A percentile compares a stretch with the other conserved stretches of the same genome.
Evolutionary conservation across 2,888 invertebrate genomes (phyloP).

Genomic region (Drosophila setosimentum): DNA sequence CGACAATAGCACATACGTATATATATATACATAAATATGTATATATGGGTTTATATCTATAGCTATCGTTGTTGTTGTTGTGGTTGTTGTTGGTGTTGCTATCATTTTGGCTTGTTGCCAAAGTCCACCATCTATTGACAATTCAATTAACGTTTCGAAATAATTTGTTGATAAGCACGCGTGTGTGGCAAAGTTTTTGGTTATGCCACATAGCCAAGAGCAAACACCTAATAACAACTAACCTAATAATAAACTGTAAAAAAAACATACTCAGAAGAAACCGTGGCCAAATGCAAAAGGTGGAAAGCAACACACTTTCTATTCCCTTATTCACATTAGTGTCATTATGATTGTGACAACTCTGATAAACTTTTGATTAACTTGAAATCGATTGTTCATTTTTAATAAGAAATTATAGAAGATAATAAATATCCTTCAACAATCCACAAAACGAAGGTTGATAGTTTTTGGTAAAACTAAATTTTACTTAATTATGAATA

Average conservation of each 20-base stretch:
- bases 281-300: background rate
- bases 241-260: slow-evolving; percentile 61
- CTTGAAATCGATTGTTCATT: background rate
- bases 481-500: background rate
- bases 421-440: background rate
- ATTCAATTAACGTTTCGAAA: slow-evolving; percentile 80
- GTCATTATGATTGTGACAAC: background rate
- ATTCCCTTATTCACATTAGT: slow-evolving; percentile 28
- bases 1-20: slow-evolving; percentile 18
- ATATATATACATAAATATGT: slow-evolving; percentile 3
- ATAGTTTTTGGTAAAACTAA: background rate
- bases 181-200: slow-evolving; percentile 46
- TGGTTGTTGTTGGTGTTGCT: slow-evolving; percentile 38
- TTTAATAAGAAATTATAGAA: background rate
- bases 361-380: background rate
- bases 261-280: slow-evolving; percentile 22
- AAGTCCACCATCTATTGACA: slow-evolving; percentile 72
- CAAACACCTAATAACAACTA: slow-evolving; percentile 47
- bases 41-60: slow-evolving; percentile 23
- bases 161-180: slow-evolving; percentile 70
- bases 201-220: slow-evolving; percentile 23
- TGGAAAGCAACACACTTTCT: background rate
- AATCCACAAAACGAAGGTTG: background rate
- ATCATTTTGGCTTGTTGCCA: slow-evolving; percentile 65
- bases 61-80: slow-evolving; percentile 21